Percentiles rank a stretch among this genome's conserved stretches.
Conservation (phyloP, 2,797 vertebrate genomes). For the Anolis apletophallus region DNA sequence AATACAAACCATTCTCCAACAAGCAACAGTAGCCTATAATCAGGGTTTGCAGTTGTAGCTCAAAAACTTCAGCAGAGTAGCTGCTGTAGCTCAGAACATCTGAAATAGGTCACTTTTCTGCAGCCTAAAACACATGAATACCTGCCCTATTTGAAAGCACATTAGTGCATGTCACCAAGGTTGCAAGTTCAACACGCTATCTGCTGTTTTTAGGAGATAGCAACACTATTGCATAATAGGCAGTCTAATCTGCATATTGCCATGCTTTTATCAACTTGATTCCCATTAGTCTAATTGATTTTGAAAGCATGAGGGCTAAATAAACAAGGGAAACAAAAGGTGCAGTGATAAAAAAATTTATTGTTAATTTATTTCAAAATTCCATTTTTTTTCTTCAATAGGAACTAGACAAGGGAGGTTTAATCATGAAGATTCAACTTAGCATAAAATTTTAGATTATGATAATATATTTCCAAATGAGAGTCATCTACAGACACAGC, state of each 20-base stretch:
- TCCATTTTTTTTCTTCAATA: not conserved
- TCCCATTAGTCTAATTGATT: constrained; percentile 33
- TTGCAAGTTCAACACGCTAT: not conserved
- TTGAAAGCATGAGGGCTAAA: constrained; percentile 6
- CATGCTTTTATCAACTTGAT: constrained; percentile 9
- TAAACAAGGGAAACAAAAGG: not conserved
- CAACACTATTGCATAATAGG: not conserved
- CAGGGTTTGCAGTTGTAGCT: not conserved
- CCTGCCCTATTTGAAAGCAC: not conserved
- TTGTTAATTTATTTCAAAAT: not conserved
- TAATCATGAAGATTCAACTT: not conserved
- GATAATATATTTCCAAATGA: not conserved
- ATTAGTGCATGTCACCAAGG: not conserved
- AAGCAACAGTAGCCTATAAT: not conserved
- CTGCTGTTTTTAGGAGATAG: not conserved
- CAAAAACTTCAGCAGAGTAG: too few species aligned
- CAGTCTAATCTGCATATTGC: constrained; percentile 3
- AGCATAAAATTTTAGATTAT: not conserved
- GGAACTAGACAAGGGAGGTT: not conserved
- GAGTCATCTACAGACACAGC: not conserved
- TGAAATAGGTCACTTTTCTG: too few species aligned
- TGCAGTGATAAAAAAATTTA: not conserved
- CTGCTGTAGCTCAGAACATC: too few species aligned
- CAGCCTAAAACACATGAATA: too few species aligned
- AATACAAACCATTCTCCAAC: too few species aligned